Evolutionary conservation across 2,113 vertebrate species (phyloP), one percentile per base, ranked within the genome.

Genomic region (Aspidoscelis tigris): DNA sequence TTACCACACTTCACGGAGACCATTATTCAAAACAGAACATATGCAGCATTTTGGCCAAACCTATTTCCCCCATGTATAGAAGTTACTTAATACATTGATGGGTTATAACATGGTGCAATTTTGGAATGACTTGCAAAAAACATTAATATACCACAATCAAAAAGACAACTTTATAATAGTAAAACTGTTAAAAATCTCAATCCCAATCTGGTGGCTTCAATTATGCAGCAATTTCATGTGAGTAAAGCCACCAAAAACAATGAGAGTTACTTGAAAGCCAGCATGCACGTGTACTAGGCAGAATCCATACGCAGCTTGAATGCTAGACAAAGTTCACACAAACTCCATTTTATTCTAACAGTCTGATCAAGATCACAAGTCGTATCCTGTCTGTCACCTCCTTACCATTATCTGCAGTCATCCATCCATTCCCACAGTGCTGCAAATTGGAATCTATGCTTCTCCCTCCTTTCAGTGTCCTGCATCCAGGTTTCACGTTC

Each of bases 351-450:
- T 65, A 61, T 16, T 61, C 58, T 61, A 61, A 61, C 58, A 61
- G 58, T 61, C 18, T 18, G 14, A 61, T 61, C 14, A 33, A 80
- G 47, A 14, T 18, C 53, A 58, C 7, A 44, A 14, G 3, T 18
- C 8, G 4, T n/a, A 50, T n/a, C n/a, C 16, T 41, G 22, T 26
- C 61, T 26, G 41, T 21, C 78, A 22, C 55, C 4, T 68, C 7
- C 84, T 87, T 41, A 78, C 83, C 83, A 70, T 89, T 76, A 82
- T 94, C 90, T 80, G 89, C 77, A 66, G 83, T 6, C 1, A 2
- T 76, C 86, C 91, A 92, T 21, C 87, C 11, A n/a, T 83, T 89
- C 24, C 81, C 88, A n/a, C 50, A 82, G 47, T 89, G 69, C 3
- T 84, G 89, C 76, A 91, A 80, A 61, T 79, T 73, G 0, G 85